A percentile compares a stretch with the other conserved stretches of the same genome.
Conservation (phyloP, 92 coral and sea anemone genomes). For the Metridium senile region DNA sequence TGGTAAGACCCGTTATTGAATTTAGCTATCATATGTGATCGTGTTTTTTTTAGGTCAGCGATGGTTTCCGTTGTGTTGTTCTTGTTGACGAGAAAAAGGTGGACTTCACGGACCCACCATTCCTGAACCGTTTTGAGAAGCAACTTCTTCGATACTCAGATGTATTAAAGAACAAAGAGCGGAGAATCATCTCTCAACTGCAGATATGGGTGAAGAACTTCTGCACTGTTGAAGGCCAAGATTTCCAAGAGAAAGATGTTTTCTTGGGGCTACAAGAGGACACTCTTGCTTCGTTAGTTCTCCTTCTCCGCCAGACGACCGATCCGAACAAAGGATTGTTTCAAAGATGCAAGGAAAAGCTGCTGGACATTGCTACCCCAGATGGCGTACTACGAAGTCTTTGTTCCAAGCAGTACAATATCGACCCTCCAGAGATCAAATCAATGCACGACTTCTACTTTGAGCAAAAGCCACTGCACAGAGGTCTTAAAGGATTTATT, state of each 20-base stretch:
- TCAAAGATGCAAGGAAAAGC: conserved; percentile 42
- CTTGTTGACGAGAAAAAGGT: conserved; percentile 49
- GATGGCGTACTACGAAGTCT: conserved; percentile 37
- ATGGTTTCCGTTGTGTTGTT: conserved; percentile 60
- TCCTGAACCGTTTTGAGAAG: conserved; percentile 65
- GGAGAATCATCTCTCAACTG: conserved; percentile 13
- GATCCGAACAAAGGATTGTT: neutral
- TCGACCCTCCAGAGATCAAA: conserved; percentile 22
- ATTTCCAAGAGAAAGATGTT: conserved; percentile 43
- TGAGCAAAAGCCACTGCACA: conserved; percentile 27
- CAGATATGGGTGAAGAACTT: conserved; percentile 29
- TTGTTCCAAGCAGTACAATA: conserved; percentile 27
- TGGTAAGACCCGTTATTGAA: too few relatives aligned
- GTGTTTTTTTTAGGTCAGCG: conserved; percentile 32
- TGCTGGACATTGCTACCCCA: conserved; percentile 39
- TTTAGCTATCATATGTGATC: too few relatives aligned
- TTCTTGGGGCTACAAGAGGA: conserved; percentile 52
- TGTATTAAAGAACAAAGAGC: conserved; percentile 30
- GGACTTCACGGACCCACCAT: conserved; percentile 63
- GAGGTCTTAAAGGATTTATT: conserved; percentile 30
- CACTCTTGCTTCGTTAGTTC: conserved; percentile 53
- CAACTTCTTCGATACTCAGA: conserved; percentile 61
- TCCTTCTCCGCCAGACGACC: conserved; percentile 21
- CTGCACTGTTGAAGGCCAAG: conserved; percentile 18
- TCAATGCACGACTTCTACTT: conserved; percentile 11